Evolutionary conservation across 1,140 invertebrate genomes (phyloP), one percentile per base, ranked within the genome.

Genomic region (Pseudomyrmex sp.): DNA sequence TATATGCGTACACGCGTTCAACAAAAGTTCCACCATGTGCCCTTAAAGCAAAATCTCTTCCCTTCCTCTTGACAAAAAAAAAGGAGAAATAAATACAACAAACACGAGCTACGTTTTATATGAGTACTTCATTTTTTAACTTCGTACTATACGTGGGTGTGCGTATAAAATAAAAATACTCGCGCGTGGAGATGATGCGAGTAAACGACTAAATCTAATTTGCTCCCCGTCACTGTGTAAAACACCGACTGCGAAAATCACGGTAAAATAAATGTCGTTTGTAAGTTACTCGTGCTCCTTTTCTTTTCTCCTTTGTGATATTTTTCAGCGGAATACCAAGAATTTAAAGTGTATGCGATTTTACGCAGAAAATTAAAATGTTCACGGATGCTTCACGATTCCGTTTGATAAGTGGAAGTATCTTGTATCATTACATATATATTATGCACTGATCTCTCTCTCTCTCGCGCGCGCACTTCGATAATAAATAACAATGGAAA

Each of bases 121-220:
- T 52, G 75, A 88, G 46, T 88, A 86, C 75, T 89, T 89, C 18
- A 75, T 73, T 89, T 87, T 88, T 88, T 85, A 87, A 85, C 70
- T 58, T 86, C 72, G 69, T 77, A 2, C 26, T 26, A 88, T 74
- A 88, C 56, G 72, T 69, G 66, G 54, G 15, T 77, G 56, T 13
- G n/a, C 77, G 58, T 73, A 15, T 48, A 18, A 59, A 63, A 48
- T 46, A 50, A 68, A 58, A 65, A 54, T 44, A 52, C 20, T 72
- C 50, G 35, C 35, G 5, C 7, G 50, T 1, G 50, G 69, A 84
- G 69, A 74, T 80, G 73, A 62, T 72, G 18, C 77, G 82, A 26
- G 10, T 61, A 63, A 82, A 74, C 77, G 26, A 83, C 46, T 62
- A 56, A 58, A 82, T 82, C 48, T 85, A 54, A 76, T 85, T 85